Evolutionary conservation across 2,113 vertebrate genomes (phyloP).

Genomic region (Motacilla alba): DNA sequence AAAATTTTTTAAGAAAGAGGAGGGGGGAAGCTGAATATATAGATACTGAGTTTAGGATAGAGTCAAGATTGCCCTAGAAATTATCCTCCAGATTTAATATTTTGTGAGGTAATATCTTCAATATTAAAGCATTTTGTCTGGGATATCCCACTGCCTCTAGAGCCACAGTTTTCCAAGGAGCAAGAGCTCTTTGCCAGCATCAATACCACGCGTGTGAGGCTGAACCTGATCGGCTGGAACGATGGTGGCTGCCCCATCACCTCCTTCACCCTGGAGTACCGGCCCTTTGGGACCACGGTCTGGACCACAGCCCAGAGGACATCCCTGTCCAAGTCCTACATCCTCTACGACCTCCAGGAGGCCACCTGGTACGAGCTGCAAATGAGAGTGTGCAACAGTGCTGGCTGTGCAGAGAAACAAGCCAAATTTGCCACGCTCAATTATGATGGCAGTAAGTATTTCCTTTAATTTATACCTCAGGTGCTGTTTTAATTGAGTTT

Average conservation of each 20-base stretch:
- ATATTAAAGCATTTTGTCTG: neutral
- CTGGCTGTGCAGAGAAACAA: slow-evolving; percentile 93
- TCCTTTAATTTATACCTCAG: neutral
- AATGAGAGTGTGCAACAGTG: slow-evolving; percentile 96
- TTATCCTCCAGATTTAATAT: neutral
- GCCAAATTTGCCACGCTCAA: slow-evolving; percentile 93
- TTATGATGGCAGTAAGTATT: slow-evolving; percentile 91
- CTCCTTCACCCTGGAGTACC: slow-evolving; percentile 93
- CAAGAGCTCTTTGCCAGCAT: slow-evolving; percentile 96
- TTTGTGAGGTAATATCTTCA: neutral
- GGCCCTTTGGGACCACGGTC: slow-evolving; percentile 86
- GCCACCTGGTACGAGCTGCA: slow-evolving; percentile 97
- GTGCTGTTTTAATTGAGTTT: neutral
- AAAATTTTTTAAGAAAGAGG: neutral
- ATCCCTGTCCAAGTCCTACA: slow-evolving; percentile 92
- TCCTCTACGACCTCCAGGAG: slow-evolving; percentile 93
- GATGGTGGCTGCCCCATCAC: slow-evolving; percentile 97
- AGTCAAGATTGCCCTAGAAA: neutral
- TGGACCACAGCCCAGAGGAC: slow-evolving; percentile 95
- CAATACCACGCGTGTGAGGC: slow-evolving; percentile 88
- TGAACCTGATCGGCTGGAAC: slow-evolving; percentile 97
- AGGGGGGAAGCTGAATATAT: neutral
- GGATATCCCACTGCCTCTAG: slow-evolving; percentile 57
- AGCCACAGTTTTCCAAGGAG: slow-evolving; percentile 98
- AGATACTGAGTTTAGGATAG: neutral